Evolutionary conservation across 2,113 vertebrate genomes (phyloP).

Genomic region (Notechis scutatus): DNA sequence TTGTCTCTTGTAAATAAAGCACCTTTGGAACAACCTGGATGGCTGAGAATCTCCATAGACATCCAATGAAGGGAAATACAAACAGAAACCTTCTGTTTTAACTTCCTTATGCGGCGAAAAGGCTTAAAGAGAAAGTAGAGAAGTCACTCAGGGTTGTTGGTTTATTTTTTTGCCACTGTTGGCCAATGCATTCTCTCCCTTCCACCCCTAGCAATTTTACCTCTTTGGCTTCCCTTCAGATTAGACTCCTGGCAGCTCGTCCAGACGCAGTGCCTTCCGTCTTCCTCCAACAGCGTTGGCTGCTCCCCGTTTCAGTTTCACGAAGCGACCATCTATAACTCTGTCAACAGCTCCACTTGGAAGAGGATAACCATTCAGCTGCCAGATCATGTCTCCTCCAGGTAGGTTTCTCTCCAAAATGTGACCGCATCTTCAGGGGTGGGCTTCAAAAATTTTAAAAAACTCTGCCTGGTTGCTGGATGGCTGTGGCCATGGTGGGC

Average conservation of each 20-base stretch:
- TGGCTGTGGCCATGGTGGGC: too few relatives aligned
- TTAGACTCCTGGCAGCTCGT: constrained; percentile 94
- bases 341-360: constrained; percentile 92
- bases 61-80: too few relatives aligned
- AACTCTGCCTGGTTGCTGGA: too few relatives aligned
- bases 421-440: neutral
- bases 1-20: too few relatives aligned
- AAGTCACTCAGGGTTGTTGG: neutral
- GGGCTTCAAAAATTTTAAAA: too few relatives aligned
- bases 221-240: constrained; percentile 63
- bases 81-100: neutral
- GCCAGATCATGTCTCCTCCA: constrained; percentile 94
- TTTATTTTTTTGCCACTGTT: neutral
- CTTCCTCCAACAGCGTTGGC: constrained; percentile 91
- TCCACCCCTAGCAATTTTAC: neutral
- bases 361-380: constrained; percentile 92
- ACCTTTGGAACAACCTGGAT: too few relatives aligned
- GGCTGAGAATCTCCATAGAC: too few relatives aligned
- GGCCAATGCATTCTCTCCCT: neutral
- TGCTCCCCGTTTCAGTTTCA: constrained; percentile 98
- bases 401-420: constrained; percentile 65
- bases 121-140: neutral
- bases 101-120: neutral
- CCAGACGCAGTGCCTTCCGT: constrained; percentile 94
- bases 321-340: constrained; percentile 94